phyloP scores from a whole-genome alignment of 2,797 vertebrate genomes.

The Hemitrygon akajei region DNA sequence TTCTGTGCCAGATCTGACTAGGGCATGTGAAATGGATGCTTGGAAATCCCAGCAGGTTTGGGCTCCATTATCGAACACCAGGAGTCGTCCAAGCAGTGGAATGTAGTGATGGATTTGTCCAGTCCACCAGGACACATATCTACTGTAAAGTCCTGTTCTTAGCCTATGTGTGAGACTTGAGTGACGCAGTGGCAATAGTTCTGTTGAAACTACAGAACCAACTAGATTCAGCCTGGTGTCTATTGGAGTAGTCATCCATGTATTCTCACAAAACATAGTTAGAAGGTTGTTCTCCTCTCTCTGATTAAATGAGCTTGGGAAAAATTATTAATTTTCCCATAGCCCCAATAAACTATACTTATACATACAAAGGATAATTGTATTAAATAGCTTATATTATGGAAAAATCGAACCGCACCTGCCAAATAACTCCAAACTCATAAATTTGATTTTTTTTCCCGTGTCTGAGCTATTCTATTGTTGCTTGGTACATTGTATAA shows the following conservation, averaged over 20 bases:
- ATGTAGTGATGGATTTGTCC: too few relatives aligned
- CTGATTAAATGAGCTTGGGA: slow-evolving; percentile 29
- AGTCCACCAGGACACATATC: too few relatives aligned
- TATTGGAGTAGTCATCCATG: background rate
- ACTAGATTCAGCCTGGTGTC: background rate
- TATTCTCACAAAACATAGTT: background rate
- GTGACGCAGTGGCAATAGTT: too few relatives aligned
- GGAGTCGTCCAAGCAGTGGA: too few relatives aligned
- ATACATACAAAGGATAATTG: slow-evolving; percentile 18
- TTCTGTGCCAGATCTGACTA: too few relatives aligned
- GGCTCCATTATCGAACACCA: too few relatives aligned
- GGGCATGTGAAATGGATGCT: too few relatives aligned
- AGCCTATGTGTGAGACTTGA: too few relatives aligned
- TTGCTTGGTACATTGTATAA: slow-evolving; percentile 24
- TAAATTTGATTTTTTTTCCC: slow-evolving; percentile 7
- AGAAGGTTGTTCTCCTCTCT: background rate
- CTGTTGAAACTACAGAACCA: too few relatives aligned
- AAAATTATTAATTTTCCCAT: slow-evolving; percentile 23
- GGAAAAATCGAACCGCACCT: slow-evolving; percentile 16
- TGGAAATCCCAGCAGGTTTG: too few relatives aligned
- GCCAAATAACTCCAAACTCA: background rate
- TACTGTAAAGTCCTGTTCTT: too few relatives aligned
- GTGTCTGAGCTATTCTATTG: slow-evolving; percentile 8
- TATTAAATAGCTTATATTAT: background rate
- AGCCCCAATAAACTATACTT: slow-evolving; percentile 15